Conservation (phyloP, 2,797 vertebrate species). For the Tinamus major region DNA sequence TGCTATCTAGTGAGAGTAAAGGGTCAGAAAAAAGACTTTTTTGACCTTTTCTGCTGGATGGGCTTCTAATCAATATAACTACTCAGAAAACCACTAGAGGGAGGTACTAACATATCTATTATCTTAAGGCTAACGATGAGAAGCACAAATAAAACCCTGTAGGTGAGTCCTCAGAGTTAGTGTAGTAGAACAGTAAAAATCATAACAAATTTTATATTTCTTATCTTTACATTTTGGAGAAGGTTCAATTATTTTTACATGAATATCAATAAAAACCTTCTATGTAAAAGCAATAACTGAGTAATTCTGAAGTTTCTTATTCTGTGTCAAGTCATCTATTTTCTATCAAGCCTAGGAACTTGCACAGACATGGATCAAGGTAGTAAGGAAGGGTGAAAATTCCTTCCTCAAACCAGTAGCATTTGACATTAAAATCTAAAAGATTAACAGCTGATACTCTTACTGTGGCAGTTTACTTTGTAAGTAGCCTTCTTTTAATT, state of each 20-base stretch:
- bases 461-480: neutral
- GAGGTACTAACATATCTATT: slow-evolving; percentile 63
- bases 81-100: slow-evolving; percentile 74
- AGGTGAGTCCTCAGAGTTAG: neutral
- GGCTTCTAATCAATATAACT: neutral
- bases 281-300: neutral
- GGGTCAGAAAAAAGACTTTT: neutral
- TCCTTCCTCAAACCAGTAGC: neutral
- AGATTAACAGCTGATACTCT: slow-evolving; percentile 20
- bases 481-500: slow-evolving; percentile 34
- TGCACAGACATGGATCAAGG: neutral
- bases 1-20: neutral
- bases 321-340: neutral
- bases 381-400: neutral
- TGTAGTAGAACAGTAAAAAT: neutral
- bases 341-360: neutral
- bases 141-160: neutral
- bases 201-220: neutral
- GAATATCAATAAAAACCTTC: neutral
- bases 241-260: neutral
- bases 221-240: neutral
- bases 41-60: neutral
- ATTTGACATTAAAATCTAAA: slow-evolving; percentile 4
- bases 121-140: neutral
- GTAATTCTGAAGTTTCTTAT: neutral